Evolutionary conservation across 53 echinoderm and acorn worm species (phyloP).

Genomic region (Pentamera pediparva): DNA sequence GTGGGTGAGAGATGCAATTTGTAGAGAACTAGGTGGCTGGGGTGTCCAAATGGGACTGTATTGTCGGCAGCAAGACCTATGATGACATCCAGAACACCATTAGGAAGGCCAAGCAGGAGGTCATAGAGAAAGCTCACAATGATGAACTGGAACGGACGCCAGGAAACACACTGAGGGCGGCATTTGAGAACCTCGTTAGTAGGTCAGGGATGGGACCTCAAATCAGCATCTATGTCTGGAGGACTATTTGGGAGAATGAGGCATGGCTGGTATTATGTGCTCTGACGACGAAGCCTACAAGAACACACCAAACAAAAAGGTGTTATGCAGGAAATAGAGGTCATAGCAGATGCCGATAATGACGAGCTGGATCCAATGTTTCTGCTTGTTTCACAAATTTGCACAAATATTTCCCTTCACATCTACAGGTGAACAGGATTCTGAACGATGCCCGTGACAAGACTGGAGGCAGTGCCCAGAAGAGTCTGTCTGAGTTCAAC

Average conservation of each 20-base stretch:
- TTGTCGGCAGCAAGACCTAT: conserved; percentile 85
- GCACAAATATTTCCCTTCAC: neutral
- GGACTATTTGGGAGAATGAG: neutral
- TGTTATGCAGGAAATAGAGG: neutral
- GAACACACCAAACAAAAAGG: too few relatives aligned
- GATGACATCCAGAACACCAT: conserved; percentile 97
- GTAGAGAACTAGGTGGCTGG: neutral
- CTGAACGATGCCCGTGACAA: conserved; percentile 99
- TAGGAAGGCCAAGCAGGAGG: conserved; percentile 91
- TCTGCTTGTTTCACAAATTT: too few relatives aligned
- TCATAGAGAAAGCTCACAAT: conserved; percentile 98
- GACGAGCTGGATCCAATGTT: too few relatives aligned
- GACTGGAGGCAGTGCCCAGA: conserved; percentile 99
- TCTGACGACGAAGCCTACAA: neutral
- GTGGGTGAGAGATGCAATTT: neutral
- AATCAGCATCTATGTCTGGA: neutral
- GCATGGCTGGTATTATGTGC: neutral
- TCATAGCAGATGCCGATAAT: neutral
- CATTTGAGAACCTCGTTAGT: conserved; percentile 96
- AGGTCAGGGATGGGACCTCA: too few relatives aligned
- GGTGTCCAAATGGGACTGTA: conserved; percentile 57
- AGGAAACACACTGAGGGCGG: conserved; percentile 94
- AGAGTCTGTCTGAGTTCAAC: conserved; percentile 99
- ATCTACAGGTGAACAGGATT: conserved; percentile 80
- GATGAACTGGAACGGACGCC: conserved; percentile 95